Percentiles rank a stretch among this genome's conserved stretches.
These are phyloP conservation scores for Wiebesia pumilae DNA, from an alignment of 1,140 invertebrate genomes.

Conservation along the genomic window DNA sequence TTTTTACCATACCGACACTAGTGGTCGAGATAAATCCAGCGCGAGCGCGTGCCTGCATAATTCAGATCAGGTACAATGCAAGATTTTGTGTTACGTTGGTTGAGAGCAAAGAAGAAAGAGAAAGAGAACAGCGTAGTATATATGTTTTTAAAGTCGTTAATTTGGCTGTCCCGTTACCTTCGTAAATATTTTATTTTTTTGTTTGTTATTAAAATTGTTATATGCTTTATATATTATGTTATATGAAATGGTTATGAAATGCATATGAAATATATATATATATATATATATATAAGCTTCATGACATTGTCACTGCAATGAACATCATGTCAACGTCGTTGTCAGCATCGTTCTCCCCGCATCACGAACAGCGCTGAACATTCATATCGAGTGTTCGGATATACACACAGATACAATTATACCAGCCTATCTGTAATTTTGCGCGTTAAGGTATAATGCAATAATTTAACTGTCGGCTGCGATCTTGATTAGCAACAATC, in stretches of 20 bases:
- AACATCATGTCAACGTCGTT: no score
- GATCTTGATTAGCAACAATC: background rate
- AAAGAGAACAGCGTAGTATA: conserved; percentile 28
- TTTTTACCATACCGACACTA: background rate
- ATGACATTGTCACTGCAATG: conserved; percentile 59
- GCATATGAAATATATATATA: no score
- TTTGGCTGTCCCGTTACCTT: background rate
- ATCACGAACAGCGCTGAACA: background rate
- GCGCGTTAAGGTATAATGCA: no score
- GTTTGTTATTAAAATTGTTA: no score
- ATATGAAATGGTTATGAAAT: no score
- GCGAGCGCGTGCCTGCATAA: conserved; percentile 58
- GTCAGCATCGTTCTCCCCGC: no score
- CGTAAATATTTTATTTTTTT: no score
- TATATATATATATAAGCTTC: conserved; percentile 53
- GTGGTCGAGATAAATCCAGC: conserved; percentile 48
- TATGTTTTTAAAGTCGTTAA: conserved; percentile 57
- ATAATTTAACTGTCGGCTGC: background rate
- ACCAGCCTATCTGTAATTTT: no score
- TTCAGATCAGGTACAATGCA: conserved; percentile 59
- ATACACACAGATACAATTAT: background rate
- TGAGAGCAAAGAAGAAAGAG: conserved; percentile 40
- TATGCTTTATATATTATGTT: no score
- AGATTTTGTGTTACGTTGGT: conserved; percentile 63
- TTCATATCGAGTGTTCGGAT: background rate